Conservation (phyloP, 2,888 invertebrate species). For the Pomacea canaliculata region DNA sequence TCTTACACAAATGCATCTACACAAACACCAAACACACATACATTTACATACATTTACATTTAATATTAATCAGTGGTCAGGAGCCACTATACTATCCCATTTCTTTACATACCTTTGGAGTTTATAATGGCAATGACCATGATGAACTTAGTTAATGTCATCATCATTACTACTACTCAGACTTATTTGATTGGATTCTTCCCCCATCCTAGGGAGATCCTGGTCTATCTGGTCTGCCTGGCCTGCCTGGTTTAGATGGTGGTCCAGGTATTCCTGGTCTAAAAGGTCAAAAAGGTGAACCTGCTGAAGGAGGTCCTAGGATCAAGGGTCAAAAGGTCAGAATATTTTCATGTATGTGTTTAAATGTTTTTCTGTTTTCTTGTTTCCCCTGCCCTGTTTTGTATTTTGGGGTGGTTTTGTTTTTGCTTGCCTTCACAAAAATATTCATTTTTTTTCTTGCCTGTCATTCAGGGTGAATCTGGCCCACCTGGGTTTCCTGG, state of each 20-base stretch:
- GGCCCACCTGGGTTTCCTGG: conserved; percentile 53
- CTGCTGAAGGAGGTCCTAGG: conserved; percentile 67
- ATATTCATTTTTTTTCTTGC: not conserved
- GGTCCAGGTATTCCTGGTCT: conserved; percentile 53
- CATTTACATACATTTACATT: too few species aligned
- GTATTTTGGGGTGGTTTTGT: not conserved
- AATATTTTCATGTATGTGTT: not conserved
- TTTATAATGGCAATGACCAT: too few species aligned
- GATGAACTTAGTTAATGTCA: too few species aligned
- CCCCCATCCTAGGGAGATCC: conserved; percentile 51
- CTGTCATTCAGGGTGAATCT: conserved; percentile 65
- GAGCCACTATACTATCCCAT: too few species aligned
- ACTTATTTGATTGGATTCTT: not conserved
- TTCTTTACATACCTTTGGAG: too few species aligned
- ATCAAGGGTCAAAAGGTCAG: conserved; percentile 68
- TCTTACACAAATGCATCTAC: too few species aligned
- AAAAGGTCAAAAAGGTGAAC: conserved; percentile 73
- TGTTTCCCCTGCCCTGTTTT: conserved; percentile 11
- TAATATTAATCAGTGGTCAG: too few species aligned
- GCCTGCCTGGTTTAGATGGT: conserved; percentile 60
- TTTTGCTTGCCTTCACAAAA: not conserved
- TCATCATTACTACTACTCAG: too few species aligned
- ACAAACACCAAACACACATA: too few species aligned
- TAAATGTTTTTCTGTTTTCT: not conserved
- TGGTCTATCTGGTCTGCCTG: conserved; percentile 62